Evolutionary conservation across 2,888 invertebrate genomes (phyloP).

Genomic region (Panorpa germanica): DNA sequence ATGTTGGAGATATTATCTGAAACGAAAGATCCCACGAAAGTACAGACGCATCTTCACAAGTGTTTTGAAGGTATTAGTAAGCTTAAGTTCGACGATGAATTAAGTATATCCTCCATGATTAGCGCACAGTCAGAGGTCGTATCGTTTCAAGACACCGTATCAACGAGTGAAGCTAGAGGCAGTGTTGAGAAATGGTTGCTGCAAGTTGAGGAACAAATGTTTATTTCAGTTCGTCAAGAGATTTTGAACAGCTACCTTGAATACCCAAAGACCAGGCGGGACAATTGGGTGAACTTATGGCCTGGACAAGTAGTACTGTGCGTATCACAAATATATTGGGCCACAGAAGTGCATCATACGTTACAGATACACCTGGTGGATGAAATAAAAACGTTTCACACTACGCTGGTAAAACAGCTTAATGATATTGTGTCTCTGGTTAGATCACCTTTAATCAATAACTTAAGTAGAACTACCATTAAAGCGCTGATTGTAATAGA

Average conservation of each 20-base stretch:
- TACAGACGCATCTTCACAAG: constrained; percentile 73
- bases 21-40: constrained; percentile 67
- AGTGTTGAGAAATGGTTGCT: constrained; percentile 78
- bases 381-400: constrained; percentile 34
- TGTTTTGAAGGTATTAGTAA: constrained; percentile 73
- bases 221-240: constrained; percentile 48
- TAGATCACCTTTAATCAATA: constrained; percentile 44
- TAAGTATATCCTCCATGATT: constrained; percentile 59
- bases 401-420: constrained; percentile 38
- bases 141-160: constrained; percentile 36
- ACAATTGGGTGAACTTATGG: constrained; percentile 57
- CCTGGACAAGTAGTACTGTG: constrained; percentile 70
- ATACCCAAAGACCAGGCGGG: constrained; percentile 35
- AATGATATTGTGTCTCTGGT: constrained; percentile 57
- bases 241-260: constrained; percentile 43
- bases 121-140: constrained; percentile 61
- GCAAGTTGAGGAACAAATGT: constrained; percentile 68
- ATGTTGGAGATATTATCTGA: constrained; percentile 80
- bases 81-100: constrained; percentile 47
- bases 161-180: constrained; percentile 52
- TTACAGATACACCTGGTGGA: constrained; percentile 35
- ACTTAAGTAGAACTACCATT: constrained; percentile 53
- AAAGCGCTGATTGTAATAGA: constrained; percentile 71
- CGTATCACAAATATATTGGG: constrained; percentile 71
- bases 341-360: constrained; percentile 51